These are phyloP conservation scores for Cephus cinctus DNA, from an alignment of 1,140 invertebrate species.

Conservation along the genomic window DNA sequence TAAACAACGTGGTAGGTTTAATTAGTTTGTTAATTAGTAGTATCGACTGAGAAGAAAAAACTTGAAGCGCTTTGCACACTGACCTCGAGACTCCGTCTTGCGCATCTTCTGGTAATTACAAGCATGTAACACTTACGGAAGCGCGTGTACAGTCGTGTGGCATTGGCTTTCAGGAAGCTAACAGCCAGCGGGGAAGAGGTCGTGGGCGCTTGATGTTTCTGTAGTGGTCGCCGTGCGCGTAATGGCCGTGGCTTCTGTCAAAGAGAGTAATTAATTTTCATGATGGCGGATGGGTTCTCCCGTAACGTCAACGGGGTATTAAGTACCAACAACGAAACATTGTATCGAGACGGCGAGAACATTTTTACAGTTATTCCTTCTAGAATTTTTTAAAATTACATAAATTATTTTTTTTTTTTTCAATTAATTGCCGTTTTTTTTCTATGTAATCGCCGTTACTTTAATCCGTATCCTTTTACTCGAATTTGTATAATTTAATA, in stretches of 20 bases:
- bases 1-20: constrained; percentile 36
- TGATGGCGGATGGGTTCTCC: constrained; percentile 33
- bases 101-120: too few relatives aligned
- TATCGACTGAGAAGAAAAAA: constrained; percentile 13
- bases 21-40: constrained; percentile 40
- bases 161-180: neutral
- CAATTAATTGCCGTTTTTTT: too few relatives aligned
- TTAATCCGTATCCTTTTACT: too few relatives aligned
- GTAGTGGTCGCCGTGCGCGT: constrained; percentile 5
- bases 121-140: neutral
- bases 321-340: too few relatives aligned
- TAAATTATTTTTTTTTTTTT: too few relatives aligned
- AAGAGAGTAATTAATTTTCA: constrained; percentile 38
- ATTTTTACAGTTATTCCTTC: too few relatives aligned
- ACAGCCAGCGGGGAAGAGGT: neutral
- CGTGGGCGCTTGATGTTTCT: neutral
- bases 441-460: too few relatives aligned
- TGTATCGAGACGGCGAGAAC: too few relatives aligned
- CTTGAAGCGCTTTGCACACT: constrained; percentile 19
- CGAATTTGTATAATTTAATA: too few relatives aligned
- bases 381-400: too few relatives aligned
- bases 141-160: neutral
- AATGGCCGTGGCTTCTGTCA: constrained; percentile 26
- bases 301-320: too few relatives aligned
- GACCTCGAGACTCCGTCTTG: constrained; percentile 18